phyloP scores from a whole-genome alignment of 2,113 vertebrate genomes.

The Hippocampus mohnikei region DNA sequence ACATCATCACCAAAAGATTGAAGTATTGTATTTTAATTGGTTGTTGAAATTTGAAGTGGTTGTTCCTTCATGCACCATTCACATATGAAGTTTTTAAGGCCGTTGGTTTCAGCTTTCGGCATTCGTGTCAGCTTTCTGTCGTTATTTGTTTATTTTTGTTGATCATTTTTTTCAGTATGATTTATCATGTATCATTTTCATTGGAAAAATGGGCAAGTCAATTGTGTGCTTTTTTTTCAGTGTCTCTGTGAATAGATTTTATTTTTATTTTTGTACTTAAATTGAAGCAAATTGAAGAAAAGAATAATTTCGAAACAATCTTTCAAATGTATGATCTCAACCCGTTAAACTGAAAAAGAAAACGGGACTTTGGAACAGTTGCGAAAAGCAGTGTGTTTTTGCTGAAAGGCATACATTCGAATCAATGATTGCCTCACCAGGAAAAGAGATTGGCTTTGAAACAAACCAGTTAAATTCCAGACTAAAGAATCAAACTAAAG shows the following conservation, averaged over 20 bases:
- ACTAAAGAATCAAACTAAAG: not conserved
- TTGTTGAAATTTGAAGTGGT: not conserved
- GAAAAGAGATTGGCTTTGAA: not conserved
- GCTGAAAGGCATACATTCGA: not conserved
- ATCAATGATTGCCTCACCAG: not conserved
- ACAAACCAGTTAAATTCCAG: not conserved
- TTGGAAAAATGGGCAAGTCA: not conserved
- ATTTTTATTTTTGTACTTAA: too few species aligned
- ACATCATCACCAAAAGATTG: too few species aligned
- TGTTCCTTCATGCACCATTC: conserved; percentile 8
- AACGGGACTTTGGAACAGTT: not conserved
- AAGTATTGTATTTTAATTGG: too few species aligned
- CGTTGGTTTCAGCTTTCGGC: not conserved
- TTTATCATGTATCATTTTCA: not conserved
- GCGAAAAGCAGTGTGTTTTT: not conserved
- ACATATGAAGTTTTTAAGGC: not conserved
- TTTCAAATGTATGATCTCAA: not conserved
- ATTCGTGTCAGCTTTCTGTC: too few species aligned
- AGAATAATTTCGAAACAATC: not conserved
- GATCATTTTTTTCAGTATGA: too few species aligned
- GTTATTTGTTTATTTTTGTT: too few species aligned
- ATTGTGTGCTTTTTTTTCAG: not conserved
- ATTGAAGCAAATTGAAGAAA: too few species aligned
- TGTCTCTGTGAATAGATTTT: not conserved
- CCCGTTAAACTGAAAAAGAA: not conserved